A percentile compares a stretch with the other conserved stretches of the same genome.
Conservation (phyloP, 2,888 invertebrate species). For the Diarsia brunnea region DNA sequence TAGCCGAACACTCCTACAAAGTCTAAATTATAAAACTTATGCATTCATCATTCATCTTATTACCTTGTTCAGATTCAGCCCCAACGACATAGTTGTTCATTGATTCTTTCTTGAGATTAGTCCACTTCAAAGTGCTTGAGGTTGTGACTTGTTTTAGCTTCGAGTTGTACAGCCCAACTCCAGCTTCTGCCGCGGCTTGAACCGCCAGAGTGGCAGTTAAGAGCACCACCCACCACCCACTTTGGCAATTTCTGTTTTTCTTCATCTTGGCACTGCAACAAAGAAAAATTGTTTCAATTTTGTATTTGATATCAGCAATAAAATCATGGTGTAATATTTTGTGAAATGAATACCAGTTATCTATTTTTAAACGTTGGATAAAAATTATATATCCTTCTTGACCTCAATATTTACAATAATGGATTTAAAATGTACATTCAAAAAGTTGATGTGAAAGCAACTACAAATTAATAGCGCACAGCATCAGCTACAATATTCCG, state of each 20-base stretch:
- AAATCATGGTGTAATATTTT: constrained; percentile 11
- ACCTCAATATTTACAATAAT: constrained; percentile 50
- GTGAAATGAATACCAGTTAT: constrained; percentile 22
- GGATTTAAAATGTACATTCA: constrained; percentile 30
- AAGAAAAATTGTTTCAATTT: constrained; percentile 30
- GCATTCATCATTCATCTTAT: constrained; percentile 2
- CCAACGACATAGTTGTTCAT: constrained; percentile 92
- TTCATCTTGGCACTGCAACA: constrained; percentile 80
- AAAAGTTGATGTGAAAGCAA: constrained; percentile 20
- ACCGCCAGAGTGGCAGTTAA: constrained; percentile 81
- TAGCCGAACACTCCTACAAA: constrained; percentile 3
- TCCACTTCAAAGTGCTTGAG: constrained; percentile 95
- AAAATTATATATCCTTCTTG: constrained; percentile 41
- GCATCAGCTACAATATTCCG: constrained; percentile 17
- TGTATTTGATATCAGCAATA: constrained; percentile 6
- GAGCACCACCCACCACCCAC: constrained; percentile 85
- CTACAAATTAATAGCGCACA: constrained; percentile 15
- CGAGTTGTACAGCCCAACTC: constrained; percentile 84
- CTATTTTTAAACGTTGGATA: constrained; percentile 46
- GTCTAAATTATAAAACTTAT: neutral
- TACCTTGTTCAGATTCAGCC: constrained; percentile 84
- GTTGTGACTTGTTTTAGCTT: constrained; percentile 93
- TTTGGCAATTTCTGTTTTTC: constrained; percentile 82
- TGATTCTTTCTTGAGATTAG: constrained; percentile 86
- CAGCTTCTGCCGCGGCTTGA: constrained; percentile 78